Base-by-base conservation (phyloP, 1,140 invertebrate genomes). In the Polyergus mexicanus region DNA sequence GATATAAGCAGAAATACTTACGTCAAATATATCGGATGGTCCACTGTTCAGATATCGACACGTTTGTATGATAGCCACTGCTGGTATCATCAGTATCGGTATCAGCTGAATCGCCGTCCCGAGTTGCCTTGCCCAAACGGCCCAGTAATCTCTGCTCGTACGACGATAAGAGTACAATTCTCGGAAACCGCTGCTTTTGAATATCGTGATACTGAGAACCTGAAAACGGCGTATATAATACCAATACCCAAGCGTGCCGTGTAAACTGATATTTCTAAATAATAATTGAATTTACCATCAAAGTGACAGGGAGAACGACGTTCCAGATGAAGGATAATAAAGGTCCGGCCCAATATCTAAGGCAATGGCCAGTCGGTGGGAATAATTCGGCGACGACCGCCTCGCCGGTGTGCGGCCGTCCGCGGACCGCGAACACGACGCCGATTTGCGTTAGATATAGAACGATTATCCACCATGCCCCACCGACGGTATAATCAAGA, bases 321-420 rank as follows among this genome's bases (percentile, higher is more conserved):
- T 98, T 98, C 98, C 98, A 99, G 1, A 97, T 97, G 91, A 98
- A 98, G n/a, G 97, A 97, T 4, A 98, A 94, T 35, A 98, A 94
- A 3, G 97, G 96, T 10, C 97, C 97, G 8, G 96, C 96, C 95
- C 97, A 96, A 65, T 95, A 94, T 38, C 95, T 94, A 16, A 96
- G 88, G 84, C 95, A 96, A 54, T 94, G 94, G 77, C 95, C 94
- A 0, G 95, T 96, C 11, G 96, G 95, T 35, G 95, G 94, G 75
- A 96, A 95, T 58, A 98, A 93, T 87, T 97, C 97, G 5, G 96
- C 96, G 1, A 98, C 98, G 60, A 98, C 96, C 35, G 97, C 97
- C 91, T 98, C 98, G 0, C 98, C 97, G 78, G 97, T 97, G 92
- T 98, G 98, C 0, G 98, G 98, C 32, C 97, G 96, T 8, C 98